A percentile compares a stretch with the other conserved stretches of the same genome.
These are phyloP conservation scores for Danio kyathit DNA, from an alignment of 2,797 vertebrate species.

Conservation along the genomic window DNA sequence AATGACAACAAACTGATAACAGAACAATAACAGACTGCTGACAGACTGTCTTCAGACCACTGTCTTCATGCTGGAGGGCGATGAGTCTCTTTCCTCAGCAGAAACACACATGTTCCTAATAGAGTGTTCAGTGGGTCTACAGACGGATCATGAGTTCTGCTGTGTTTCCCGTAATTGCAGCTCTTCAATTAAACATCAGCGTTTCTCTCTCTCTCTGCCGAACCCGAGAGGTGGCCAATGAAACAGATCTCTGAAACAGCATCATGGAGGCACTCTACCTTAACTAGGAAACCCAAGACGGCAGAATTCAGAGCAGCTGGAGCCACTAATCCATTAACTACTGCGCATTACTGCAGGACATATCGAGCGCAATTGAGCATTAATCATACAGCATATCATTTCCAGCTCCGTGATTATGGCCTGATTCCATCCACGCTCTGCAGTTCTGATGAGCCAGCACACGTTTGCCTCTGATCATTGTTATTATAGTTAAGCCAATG, in stretches of 20 bases:
- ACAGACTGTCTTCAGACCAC: too few relatives aligned
- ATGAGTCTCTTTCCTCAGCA: too few relatives aligned
- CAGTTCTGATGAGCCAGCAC: conserved; percentile 18
- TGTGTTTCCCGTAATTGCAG: conserved; percentile 63
- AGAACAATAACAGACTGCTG: too few relatives aligned
- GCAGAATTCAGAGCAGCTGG: conserved; percentile 77
- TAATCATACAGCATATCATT: conserved; percentile 78
- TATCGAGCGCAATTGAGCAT: conserved; percentile 75
- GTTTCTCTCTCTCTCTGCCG: conserved; percentile 12
- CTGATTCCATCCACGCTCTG: conserved; percentile 47
- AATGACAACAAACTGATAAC: too few relatives aligned
- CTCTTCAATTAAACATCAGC: conserved; percentile 67
- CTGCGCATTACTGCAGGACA: conserved; percentile 74
- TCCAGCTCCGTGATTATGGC: conserved; percentile 68
- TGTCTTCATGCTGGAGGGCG: too few relatives aligned
- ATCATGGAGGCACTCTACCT: conserved; percentile 72
- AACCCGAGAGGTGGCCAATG: conserved; percentile 51
- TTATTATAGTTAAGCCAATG: conserved; percentile 30
- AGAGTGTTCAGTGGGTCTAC: conserved; percentile 51
- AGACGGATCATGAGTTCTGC: conserved; percentile 62
- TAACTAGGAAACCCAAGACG: conserved; percentile 74
- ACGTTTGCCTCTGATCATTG: conserved; percentile 21
- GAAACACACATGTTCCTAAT: conserved; percentile 47
- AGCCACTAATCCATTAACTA: conserved; percentile 74
- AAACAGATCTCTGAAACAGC: conserved; percentile 75